Base-by-base conservation (phyloP, 2,113 vertebrate genomes). In the Lampris incognitus region DNA sequence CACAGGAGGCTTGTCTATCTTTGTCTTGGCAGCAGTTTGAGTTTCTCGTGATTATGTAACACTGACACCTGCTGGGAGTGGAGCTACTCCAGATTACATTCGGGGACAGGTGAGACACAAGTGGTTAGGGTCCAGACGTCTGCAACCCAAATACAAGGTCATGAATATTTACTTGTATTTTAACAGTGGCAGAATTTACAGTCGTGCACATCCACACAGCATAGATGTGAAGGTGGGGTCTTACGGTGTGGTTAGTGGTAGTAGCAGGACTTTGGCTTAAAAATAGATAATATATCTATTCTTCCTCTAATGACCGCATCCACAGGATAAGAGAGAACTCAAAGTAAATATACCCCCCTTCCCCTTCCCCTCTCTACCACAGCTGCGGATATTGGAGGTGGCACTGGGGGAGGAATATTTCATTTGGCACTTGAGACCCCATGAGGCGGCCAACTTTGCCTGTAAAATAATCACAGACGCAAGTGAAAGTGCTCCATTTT, bases 381-480 rank as follows among this genome's bases (percentile, higher is more conserved):
- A 78, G 87, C 85, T 91, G 88, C 80, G 84, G 78, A 88, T 85
- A 88, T 85, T 74, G 57, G 87, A 91, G 89, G 87, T 86, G 87
- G 91, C 82, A 74, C 74, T 71, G 74, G 76, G 77, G 84, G 79
- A 81, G 84, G 87, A 74, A 82, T 87, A 91, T 92, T 93, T 92
- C 87, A 94, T 92, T 93, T 93, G 91, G 89, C 88, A 91, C 90
- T 85, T 65, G 83, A 87, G 91, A 86, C 90, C 90, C 84, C 90
- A 81, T 90, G 88, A 92, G 87, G 92, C 90, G 91, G 87, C 88
- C 90, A 89, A 92, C 83, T 93, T 93, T 85, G 83, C 88, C 90
- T 90, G 92, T 91, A 90, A 92, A 93, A 93, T 92, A 93, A 95
- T 94, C 92, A 95, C 89, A 93, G 93, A 93, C 87, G 92, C 87